These are phyloP conservation scores for Drosophila kambysellisi DNA, from an alignment of 2,888 invertebrate species.

Conservation along the genomic window DNA sequence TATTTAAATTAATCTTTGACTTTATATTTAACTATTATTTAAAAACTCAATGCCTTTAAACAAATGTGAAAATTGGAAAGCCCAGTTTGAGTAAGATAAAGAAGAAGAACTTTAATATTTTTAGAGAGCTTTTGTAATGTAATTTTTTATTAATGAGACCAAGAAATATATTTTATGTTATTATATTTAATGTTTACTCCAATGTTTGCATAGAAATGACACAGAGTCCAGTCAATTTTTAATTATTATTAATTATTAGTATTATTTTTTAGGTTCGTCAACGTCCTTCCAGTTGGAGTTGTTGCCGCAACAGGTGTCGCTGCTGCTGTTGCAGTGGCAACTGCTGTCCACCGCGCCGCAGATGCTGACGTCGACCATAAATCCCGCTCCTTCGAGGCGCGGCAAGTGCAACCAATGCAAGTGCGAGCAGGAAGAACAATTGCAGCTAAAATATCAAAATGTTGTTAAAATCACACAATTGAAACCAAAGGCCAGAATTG, in stretches of 20 bases:
- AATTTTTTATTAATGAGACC: neutral
- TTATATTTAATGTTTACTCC: neutral
- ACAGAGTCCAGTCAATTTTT: neutral
- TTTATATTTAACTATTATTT: neutral
- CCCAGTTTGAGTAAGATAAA: neutral
- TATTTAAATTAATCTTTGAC: neutral
- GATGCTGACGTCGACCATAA: neutral
- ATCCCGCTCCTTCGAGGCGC: neutral
- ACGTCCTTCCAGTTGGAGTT: slow-evolving; percentile 19
- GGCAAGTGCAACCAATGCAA: slow-evolving; percentile 5
- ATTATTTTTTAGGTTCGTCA: neutral
- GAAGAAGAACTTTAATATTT: neutral
- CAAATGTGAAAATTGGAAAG: neutral
- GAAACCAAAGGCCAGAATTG: neutral
- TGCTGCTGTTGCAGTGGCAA: slow-evolving; percentile 1
- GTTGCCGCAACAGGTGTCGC: slow-evolving; percentile 3
- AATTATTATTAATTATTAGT: neutral
- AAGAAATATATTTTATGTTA: neutral
- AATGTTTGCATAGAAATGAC: neutral
- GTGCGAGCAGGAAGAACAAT: neutral
- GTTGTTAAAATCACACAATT: neutral
- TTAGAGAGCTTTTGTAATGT: neutral
- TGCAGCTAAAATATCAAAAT: neutral
- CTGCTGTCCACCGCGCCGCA: neutral
- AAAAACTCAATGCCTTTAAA: neutral